Conservation (phyloP, 1,140 invertebrate species). For the Mactra quadrangularis region DNA sequence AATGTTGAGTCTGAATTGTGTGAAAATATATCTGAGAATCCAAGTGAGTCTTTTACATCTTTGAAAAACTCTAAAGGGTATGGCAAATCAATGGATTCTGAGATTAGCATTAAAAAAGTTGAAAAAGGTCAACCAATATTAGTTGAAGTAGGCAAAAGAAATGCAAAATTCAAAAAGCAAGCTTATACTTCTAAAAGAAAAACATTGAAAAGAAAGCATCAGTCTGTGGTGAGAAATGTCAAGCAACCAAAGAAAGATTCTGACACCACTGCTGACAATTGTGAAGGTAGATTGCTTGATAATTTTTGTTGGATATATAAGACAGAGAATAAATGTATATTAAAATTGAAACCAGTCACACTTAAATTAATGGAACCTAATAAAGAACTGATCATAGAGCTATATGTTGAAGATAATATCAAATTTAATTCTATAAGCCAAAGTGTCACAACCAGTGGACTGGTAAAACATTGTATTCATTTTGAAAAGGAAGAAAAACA, state of each 20-base stretch:
- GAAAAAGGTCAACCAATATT: no score
- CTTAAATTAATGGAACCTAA: slow-evolving; percentile 20
- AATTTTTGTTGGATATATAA: slow-evolving; percentile 12
- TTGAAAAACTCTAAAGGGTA: no score
- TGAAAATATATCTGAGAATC: no score
- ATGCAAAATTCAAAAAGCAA: no score
- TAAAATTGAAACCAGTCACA: slow-evolving; percentile 15
- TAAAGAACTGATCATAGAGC: not conserved
- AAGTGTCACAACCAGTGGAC: not conserved
- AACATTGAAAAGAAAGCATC: not conserved
- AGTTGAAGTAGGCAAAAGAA: no score
- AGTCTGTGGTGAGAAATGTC: not conserved
- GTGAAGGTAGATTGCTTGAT: slow-evolving; percentile 12
- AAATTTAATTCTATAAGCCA: not conserved
- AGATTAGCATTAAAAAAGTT: no score
- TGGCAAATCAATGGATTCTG: no score
- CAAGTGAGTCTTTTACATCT: no score
- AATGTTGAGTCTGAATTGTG: no score
- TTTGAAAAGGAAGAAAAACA: no score
- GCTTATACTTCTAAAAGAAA: not conserved
- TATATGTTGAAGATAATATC: slow-evolving; percentile 8
- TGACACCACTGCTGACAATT: not conserved
- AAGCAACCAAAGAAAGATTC: slow-evolving; percentile 9
- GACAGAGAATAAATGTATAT: slow-evolving; percentile 4
- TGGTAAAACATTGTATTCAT: slow-evolving; percentile 3